Evolutionary conservation across 2,888 invertebrate species (phyloP).

Genomic region (Flexamia atlantica): DNA sequence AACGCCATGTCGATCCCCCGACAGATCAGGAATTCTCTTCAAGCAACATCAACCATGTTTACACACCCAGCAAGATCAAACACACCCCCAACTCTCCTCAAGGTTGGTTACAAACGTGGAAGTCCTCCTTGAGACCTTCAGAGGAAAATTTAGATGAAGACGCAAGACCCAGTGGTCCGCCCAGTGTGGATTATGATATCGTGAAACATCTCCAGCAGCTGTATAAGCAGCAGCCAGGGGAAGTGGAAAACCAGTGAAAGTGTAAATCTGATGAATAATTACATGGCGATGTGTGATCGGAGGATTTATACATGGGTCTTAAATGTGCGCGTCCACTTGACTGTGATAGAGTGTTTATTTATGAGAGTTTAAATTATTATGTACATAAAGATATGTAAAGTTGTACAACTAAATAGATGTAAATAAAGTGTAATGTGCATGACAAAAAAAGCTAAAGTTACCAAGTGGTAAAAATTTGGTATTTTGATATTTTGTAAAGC

Average conservation of each 20-base stretch:
- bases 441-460: too few species aligned
- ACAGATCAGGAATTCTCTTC: constrained; percentile 36
- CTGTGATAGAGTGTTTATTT: constrained; percentile 7
- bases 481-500: too few species aligned
- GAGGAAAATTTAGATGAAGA: constrained; percentile 21
- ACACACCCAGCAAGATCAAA: neutral
- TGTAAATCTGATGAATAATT: neutral
- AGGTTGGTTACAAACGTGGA: constrained; percentile 60
- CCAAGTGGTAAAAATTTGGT: too few species aligned
- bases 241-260: neutral
- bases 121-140: constrained; percentile 50
- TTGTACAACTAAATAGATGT: neutral
- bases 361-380: neutral
- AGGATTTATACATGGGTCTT: neutral
- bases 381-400: constrained; percentile 37
- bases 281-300: too few species aligned
- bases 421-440: too few species aligned
- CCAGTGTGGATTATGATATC: constrained; percentile 60
- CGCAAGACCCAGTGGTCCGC: constrained; percentile 26
- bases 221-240: constrained; percentile 63
- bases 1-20: constrained; percentile 62
- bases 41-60: neutral
- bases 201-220: constrained; percentile 65
- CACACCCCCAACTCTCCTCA: constrained; percentile 39
- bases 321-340: too few species aligned